Conservation (phyloP, 2,797 vertebrate species). For the Leptoclinus maculatus region DNA sequence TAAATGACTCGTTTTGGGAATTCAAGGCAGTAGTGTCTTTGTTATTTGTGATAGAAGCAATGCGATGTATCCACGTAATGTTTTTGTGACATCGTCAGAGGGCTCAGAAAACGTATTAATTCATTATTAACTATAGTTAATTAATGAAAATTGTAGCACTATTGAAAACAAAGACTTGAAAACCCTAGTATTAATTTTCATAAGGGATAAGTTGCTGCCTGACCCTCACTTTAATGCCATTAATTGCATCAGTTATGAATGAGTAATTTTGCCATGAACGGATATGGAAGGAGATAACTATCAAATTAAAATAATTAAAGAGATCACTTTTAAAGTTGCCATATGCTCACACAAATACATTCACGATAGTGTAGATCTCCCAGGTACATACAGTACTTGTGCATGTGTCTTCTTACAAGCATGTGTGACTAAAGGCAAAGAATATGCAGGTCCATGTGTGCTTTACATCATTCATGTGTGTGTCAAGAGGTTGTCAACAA, state of each 20-base stretch:
- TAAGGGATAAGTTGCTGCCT: background rate
- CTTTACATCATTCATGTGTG: constrained; percentile 3
- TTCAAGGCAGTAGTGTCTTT: background rate
- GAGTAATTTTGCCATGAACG: background rate
- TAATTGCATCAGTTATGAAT: constrained; percentile 1
- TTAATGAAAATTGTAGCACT: background rate
- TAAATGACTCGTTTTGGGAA: background rate
- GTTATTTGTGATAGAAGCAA: background rate
- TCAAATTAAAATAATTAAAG: background rate
- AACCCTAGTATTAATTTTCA: background rate
- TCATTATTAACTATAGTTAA: background rate
- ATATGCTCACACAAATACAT: constrained; percentile 5
- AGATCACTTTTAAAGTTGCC: background rate
- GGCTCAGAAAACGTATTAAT: background rate
- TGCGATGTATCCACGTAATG: background rate
- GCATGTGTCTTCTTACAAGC: background rate
- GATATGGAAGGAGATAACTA: background rate
- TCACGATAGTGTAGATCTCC: background rate
- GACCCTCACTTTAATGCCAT: constrained; percentile 7
- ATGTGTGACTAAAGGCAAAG: background rate
- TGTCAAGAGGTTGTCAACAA: background rate
- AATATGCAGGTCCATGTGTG: background rate
- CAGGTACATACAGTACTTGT: background rate
- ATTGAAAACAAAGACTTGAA: constrained; percentile 8
- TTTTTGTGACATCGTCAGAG: background rate